Base-by-base conservation (phyloP, 2,113 vertebrate species). In the Trochalopteron elliotii region DNA sequence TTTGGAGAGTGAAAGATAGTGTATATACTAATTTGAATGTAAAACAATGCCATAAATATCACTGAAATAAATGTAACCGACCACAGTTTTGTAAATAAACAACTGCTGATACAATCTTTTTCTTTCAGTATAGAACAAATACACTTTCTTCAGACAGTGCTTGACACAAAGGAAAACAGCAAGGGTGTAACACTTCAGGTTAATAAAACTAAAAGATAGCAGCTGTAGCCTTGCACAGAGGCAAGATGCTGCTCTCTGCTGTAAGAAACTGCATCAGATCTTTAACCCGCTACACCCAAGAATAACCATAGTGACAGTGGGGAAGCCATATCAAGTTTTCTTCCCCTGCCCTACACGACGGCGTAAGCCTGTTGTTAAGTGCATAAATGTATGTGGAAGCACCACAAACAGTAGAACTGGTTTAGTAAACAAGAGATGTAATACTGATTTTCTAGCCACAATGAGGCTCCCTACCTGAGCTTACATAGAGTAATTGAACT, bases 191-290 rank as follows among this genome's bases (percentile, higher is more conserved):
- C 0, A 0, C 76, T 74, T 61, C 86, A 94, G 90, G 90, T 95
- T 77, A 78, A 35, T 83, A 63, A 74, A 80, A 53, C 22, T 57
- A 80, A 83, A 88, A 81, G 37, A 83, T 10, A 93, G 83, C 84
- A 89, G 69, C 90, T 80, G 42, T 50, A 88, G 75, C 67, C 42
- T 53, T 33, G 45, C 42, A 65, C 25, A 63, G 63, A 92, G 86
- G 83, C 76, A 94, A 86, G 92, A 70, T 74, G 39, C 92, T 95
- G 86, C 90, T 93, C 86, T 82, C 94, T 95, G 86, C 90, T 95
- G 85, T 94, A 83, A 67, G 71, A 77, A 83, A 67, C 42, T 15
- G 49, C 22, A 2, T 11, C 6, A 2, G 42, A 94, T 39, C 33
- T 47, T 69, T 67, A 77, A 24, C 3, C 2, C 49, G 35, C 25